Percentiles rank a stretch among this genome's conserved stretches.
Evolutionary conservation across 1,140 invertebrate genomes (phyloP).

Genomic region (Thrips palmi): DNA sequence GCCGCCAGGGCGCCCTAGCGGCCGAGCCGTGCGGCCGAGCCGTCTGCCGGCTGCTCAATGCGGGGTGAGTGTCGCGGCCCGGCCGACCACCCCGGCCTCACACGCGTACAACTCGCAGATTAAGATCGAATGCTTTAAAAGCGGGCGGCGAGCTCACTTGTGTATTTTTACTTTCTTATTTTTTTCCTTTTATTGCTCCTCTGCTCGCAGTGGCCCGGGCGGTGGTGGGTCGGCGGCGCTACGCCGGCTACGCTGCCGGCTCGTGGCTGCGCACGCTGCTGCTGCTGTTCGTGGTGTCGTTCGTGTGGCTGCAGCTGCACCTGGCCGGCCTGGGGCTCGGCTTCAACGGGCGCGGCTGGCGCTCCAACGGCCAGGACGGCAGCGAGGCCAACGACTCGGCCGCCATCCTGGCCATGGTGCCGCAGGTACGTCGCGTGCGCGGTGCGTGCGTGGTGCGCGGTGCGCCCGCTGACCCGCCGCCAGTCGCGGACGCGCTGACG

Average conservation of each 20-base stretch:
- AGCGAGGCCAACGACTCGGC: conserved; percentile 30
- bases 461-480: background rate
- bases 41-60: too few relatives aligned
- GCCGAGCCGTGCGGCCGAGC: too few relatives aligned
- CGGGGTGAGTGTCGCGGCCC: too few relatives aligned
- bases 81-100: too few relatives aligned
- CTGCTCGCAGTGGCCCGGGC: conserved; percentile 12
- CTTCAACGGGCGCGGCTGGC: conserved; percentile 20
- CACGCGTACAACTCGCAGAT: too few relatives aligned
- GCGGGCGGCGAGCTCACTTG: too few relatives aligned
- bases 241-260: conserved; percentile 18
- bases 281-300: conserved; percentile 41
- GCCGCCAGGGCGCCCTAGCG: too few relatives aligned
- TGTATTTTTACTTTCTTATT: too few relatives aligned
- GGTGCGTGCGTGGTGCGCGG: background rate
- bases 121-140: too few relatives aligned
- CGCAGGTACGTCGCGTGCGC: conserved; percentile 18
- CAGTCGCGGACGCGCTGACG: background rate
- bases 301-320: conserved; percentile 47
- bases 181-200: too few relatives aligned
- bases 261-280: conserved; percentile 37
- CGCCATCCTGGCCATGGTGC: conserved; percentile 38
- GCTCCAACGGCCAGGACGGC: conserved; percentile 21
- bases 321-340: conserved; percentile 36
- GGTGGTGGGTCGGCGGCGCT: conserved; percentile 14